Evolutionary conservation across 2,888 invertebrate genomes (phyloP).

Genomic region (Metacarcinus magister): DNA sequence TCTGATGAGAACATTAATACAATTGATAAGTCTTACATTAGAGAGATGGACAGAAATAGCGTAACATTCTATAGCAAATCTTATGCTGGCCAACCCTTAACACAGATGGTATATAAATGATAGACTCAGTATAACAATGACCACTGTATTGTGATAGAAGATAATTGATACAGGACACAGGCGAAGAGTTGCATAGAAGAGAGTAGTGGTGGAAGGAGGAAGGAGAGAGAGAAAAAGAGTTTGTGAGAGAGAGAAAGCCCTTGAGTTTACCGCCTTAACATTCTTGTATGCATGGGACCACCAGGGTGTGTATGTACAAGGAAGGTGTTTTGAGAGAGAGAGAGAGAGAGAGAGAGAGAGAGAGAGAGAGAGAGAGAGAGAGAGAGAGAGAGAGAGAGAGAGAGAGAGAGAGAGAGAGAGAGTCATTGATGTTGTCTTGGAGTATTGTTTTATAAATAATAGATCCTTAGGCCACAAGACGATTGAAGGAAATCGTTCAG

Average conservation of each 20-base stretch:
- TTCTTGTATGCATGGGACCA: not conserved
- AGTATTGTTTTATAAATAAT: too few relatives aligned
- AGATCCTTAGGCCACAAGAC: too few relatives aligned
- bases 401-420: not conserved
- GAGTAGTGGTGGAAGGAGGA: not conserved
- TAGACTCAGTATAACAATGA: not conserved
- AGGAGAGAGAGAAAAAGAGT: not conserved
- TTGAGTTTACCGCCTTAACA: not conserved
- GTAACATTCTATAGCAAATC: not conserved
- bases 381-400: conserved; percentile 36
- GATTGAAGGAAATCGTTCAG: too few relatives aligned
- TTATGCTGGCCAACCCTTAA: not conserved
- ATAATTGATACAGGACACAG: not conserved
- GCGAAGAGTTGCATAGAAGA: not conserved
- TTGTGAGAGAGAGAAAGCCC: not conserved
- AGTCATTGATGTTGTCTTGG: too few relatives aligned
- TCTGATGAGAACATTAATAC: too few relatives aligned
- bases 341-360: conserved; percentile 48
- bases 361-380: conserved; percentile 48
- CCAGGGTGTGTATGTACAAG: not conserved
- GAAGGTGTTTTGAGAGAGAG: not conserved
- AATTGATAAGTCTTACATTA: not conserved
- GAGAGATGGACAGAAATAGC: not conserved
- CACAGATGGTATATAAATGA: not conserved
- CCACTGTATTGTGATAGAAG: not conserved